Evolutionary conservation across 2,888 invertebrate genomes (phyloP).

Genomic region (Dasypolia templi): DNA sequence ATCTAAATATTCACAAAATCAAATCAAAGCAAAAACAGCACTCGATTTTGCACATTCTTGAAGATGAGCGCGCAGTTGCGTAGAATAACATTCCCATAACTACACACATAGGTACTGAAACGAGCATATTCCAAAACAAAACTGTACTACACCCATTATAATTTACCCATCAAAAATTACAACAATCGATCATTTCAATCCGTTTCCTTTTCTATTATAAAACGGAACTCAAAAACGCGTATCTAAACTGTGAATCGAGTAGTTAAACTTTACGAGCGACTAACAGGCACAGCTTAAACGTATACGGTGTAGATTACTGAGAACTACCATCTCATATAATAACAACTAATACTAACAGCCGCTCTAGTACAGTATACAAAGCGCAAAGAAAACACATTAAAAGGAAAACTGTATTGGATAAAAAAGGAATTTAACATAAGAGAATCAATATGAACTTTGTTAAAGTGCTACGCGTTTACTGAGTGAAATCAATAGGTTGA

Average conservation of each 20-base stretch:
- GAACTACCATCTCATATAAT: constrained; percentile 39
- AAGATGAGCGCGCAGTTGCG: not conserved
- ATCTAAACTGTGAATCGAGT: constrained; percentile 65
- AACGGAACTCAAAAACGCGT: constrained; percentile 57
- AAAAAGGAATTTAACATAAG: not conserved
- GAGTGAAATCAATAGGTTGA: not conserved
- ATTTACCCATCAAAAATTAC: constrained; percentile 7
- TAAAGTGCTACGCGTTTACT: not conserved
- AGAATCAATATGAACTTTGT: not conserved
- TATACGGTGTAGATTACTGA: constrained; percentile 35
- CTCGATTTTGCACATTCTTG: not conserved
- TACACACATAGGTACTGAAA: too few relatives aligned
- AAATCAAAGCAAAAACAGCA: not conserved
- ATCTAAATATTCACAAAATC: not conserved
- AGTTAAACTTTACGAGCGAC: constrained; percentile 66
- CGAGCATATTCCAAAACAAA: not conserved
- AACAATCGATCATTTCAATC: not conserved
- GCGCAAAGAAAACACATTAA: not conserved
- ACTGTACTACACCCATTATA: not conserved
- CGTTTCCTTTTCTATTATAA: constrained; percentile 3
- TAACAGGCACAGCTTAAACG: constrained; percentile 40
- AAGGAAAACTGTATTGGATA: not conserved
- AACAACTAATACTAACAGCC: constrained; percentile 21
- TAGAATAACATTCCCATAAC: not conserved
- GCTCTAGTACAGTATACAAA: not conserved